A percentile compares a stretch with the other conserved stretches of the same genome.
These are phyloP conservation scores for Neomorphus geoffroyi DNA, from an alignment of 2,797 vertebrate species.

Conservation along the genomic window DNA sequence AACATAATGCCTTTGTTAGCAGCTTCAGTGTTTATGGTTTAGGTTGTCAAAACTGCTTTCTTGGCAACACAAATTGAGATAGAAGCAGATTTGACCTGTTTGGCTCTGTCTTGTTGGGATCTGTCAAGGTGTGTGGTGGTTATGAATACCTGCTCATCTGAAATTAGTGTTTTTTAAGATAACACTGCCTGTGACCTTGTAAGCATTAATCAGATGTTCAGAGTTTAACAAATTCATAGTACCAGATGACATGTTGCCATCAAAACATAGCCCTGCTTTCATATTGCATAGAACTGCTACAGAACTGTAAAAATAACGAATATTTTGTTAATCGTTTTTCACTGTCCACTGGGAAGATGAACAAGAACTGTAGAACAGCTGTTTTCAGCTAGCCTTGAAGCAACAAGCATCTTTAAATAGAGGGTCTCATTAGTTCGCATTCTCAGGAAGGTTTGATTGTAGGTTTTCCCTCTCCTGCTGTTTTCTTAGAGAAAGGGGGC, in stretches of 20 bases:
- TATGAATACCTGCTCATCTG: conserved; percentile 45
- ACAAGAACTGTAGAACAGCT: background rate
- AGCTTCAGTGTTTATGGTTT: conserved; percentile 64
- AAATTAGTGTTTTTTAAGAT: conserved; percentile 63
- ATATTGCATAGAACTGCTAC: background rate
- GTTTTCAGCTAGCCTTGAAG: conserved; percentile 20
- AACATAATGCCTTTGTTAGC: conserved; percentile 17
- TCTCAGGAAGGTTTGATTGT: conserved; percentile 11
- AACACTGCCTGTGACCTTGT: conserved; percentile 68
- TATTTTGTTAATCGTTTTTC: background rate
- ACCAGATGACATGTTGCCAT: conserved; percentile 2
- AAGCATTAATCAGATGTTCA: conserved; percentile 47
- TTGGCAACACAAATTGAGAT: conserved; percentile 20
- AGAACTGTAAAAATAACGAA: background rate
- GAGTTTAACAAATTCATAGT: background rate
- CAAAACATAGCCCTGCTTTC: conserved; percentile 13
- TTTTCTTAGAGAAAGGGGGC: background rate
- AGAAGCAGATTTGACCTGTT: conserved; percentile 74
- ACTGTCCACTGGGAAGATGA: background rate
- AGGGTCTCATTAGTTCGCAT: conserved; percentile 11
- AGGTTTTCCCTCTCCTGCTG: conserved; percentile 45
- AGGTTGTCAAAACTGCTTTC: conserved; percentile 53
- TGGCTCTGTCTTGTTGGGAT: conserved; percentile 54
- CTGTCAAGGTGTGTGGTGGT: conserved; percentile 38
- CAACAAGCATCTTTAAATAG: background rate